Conservation (phyloP, 2,113 vertebrate genomes). For the Oriolus oriolus region DNA sequence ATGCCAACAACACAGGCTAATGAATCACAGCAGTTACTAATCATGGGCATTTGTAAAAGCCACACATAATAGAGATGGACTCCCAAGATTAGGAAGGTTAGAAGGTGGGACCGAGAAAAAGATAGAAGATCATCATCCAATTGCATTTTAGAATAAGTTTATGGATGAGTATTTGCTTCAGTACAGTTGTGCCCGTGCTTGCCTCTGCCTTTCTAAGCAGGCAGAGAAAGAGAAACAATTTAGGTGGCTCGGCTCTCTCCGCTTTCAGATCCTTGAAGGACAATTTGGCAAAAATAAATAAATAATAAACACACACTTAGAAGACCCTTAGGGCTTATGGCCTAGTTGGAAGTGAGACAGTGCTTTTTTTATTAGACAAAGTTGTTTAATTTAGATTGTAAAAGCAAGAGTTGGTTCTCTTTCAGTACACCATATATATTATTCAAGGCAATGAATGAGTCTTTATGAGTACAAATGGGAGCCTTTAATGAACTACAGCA, state of each 20-base stretch:
- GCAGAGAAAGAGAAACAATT: background rate
- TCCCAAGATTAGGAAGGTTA: background rate
- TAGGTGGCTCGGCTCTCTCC: background rate
- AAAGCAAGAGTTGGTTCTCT: slow-evolving; percentile 14
- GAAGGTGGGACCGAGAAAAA: background rate
- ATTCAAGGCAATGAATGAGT: slow-evolving; percentile 17
- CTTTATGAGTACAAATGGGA: slow-evolving; percentile 33
- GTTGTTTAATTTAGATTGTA: slow-evolving; percentile 48
- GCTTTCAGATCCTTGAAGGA: background rate
- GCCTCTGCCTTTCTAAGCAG: background rate
- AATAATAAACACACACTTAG: background rate
- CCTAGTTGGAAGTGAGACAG: slow-evolving; percentile 13
- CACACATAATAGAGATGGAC: background rate
- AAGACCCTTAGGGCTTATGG: slow-evolving; percentile 4
- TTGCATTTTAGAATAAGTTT: background rate
- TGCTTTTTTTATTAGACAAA: slow-evolving; percentile 31
- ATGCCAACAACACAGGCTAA: slow-evolving; percentile 32
- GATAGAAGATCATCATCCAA: background rate
- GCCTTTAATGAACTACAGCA: slow-evolving; percentile 23
- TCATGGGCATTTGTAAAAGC: background rate
- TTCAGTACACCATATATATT: background rate
- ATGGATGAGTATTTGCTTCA: background rate
- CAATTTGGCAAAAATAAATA: slow-evolving; percentile 25
- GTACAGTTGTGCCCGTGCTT: background rate
- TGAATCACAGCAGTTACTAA: slow-evolving; percentile 54